Evolutionary conservation across 2,888 invertebrate species (phyloP).

Genomic region (Byasa hedistus): DNA sequence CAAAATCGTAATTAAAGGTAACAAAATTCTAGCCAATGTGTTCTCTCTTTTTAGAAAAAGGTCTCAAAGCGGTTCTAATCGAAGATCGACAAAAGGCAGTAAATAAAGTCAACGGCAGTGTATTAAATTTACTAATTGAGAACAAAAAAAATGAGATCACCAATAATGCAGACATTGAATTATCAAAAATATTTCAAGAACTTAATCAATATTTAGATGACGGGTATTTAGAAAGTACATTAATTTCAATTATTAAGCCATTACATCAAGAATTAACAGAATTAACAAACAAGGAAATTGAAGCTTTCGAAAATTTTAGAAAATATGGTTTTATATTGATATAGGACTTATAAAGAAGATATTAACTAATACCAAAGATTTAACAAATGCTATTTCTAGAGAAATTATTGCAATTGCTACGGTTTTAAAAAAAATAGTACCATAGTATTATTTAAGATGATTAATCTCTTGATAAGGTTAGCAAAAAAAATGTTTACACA

Average conservation of each 20-base stretch:
- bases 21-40: too few species aligned
- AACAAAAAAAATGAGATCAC: slow-evolving; percentile 34
- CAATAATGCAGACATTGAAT: slow-evolving; percentile 27
- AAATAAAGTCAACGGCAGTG: slow-evolving; percentile 10
- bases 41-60: slow-evolving; percentile 27
- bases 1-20: too few species aligned
- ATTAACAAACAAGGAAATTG: slow-evolving; percentile 34
- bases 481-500: too few species aligned
- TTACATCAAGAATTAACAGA: slow-evolving; percentile 36
- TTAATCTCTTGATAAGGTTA: too few species aligned
- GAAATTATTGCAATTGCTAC: slow-evolving; percentile 1
- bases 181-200: slow-evolving; percentile 36
- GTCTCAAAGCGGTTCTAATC: not conserved
- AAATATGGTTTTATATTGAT: slow-evolving; percentile 7
- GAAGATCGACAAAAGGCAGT: not conserved
- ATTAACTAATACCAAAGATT: slow-evolving; percentile 27
- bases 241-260: slow-evolving; percentile 35
- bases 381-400: slow-evolving; percentile 30
- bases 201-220: slow-evolving; percentile 37
- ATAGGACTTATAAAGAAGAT: slow-evolving; percentile 24
- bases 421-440: slow-evolving; percentile 7
- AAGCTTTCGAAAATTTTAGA: slow-evolving; percentile 28
- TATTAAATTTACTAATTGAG: slow-evolving; percentile 38
- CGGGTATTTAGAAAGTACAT: slow-evolving; percentile 30
- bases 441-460: not conserved